Conservation (phyloP, 2,888 invertebrate species). For the Physocephala rufipes region DNA sequence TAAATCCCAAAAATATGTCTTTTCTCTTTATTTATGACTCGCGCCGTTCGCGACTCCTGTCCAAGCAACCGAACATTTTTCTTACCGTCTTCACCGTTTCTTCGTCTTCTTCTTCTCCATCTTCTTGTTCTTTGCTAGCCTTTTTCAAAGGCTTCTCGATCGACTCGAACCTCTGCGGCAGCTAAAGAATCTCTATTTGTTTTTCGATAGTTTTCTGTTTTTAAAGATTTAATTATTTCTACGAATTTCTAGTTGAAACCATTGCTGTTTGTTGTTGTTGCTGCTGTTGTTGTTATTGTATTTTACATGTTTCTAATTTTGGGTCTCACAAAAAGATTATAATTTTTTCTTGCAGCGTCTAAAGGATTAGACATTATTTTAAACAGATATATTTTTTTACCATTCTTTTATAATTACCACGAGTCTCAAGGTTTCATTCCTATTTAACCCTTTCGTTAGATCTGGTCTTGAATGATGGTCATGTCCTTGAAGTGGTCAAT, state of each 20-base stretch:
- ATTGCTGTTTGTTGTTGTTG: neutral
- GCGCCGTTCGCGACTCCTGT: neutral
- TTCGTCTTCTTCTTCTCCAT: neutral
- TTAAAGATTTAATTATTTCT: neutral
- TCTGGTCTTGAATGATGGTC: neutral
- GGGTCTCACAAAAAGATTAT: neutral
- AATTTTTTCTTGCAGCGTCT: neutral
- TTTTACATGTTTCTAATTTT: neutral
- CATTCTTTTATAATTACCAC: neutral
- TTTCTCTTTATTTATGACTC: slow-evolving; percentile 30
- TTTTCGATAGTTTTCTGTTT: neutral
- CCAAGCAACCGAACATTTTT: slow-evolving; percentile 12
- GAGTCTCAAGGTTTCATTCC: neutral
- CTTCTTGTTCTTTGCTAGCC: neutral
- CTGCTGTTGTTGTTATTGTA: neutral
- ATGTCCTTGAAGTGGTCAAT: slow-evolving; percentile 19
- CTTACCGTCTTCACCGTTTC: neutral
- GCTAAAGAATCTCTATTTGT: slow-evolving; percentile 17
- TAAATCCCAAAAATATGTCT: slow-evolving; percentile 31
- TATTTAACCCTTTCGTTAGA: slow-evolving; percentile 28
- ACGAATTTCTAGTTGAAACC: slow-evolving; percentile 9
- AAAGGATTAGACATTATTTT: neutral
- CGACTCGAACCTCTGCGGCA: slow-evolving; percentile 5
- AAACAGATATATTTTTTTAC: neutral
- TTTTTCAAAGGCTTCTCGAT: neutral